A percentile compares a stretch with the other conserved stretches of the same genome.
phyloP scores from a whole-genome alignment of 2,797 vertebrate species.

The Gallinago stenura region DNA sequence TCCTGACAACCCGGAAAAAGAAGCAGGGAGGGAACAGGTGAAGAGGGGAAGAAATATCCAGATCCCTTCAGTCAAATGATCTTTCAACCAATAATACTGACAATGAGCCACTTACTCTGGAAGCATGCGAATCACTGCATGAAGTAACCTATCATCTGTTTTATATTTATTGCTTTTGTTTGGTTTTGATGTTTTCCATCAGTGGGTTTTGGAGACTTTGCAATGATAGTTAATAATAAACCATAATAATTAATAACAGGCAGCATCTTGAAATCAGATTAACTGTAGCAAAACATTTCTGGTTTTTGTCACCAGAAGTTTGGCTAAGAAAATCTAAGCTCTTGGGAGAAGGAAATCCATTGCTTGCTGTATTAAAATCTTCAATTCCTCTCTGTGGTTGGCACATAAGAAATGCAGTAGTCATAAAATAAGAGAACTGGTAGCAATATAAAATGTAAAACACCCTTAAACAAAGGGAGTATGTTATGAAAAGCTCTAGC shows the following conservation, averaged over 20 bases:
- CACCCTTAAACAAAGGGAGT: background rate
- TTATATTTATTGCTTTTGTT: slow-evolving; percentile 33
- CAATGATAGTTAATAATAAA: slow-evolving; percentile 43
- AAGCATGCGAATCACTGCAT: background rate
- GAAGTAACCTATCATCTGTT: background rate
- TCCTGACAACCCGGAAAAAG: slow-evolving; percentile 76
- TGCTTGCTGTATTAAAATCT: background rate
- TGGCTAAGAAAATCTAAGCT: background rate
- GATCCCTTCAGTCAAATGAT: background rate
- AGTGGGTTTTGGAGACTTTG: slow-evolving; percentile 8
- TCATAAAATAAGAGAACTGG: background rate
- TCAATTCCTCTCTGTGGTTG: background rate
- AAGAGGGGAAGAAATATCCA: background rate
- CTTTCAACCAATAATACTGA: background rate
- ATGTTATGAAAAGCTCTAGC: background rate
- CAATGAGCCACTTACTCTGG: background rate
- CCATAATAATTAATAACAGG: slow-evolving; percentile 42
- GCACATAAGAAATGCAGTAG: background rate
- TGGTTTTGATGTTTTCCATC: slow-evolving; percentile 31
- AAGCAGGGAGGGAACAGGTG: background rate
- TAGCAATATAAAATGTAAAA: slow-evolving; percentile 27
- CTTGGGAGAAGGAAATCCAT: slow-evolving; percentile 10
- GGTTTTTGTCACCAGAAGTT: background rate
- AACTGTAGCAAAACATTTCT: slow-evolving; percentile 34
- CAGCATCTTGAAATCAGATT: slow-evolving; percentile 37